Evolutionary conservation across 2,888 invertebrate genomes (phyloP).

Genomic region (Dyspetes luteomarginatus): DNA sequence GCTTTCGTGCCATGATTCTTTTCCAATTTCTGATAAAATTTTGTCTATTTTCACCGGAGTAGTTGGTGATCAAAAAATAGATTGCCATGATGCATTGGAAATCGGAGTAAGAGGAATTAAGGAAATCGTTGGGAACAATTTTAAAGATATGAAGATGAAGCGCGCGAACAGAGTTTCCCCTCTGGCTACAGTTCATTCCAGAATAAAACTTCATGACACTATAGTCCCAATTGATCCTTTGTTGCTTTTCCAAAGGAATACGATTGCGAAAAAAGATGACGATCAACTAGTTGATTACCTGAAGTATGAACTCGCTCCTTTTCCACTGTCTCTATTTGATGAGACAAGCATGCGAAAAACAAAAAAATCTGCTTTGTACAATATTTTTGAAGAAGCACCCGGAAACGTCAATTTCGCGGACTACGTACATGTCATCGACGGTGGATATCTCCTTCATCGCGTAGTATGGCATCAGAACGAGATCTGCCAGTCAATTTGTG

Average conservation of each 20-base stretch:
- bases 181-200: neutral
- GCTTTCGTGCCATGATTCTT: too few species aligned
- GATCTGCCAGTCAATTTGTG: conserved; percentile 39
- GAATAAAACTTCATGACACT: neutral
- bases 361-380: conserved; percentile 32
- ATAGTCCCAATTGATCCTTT: conserved; percentile 8
- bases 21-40: too few species aligned
- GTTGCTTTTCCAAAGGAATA: conserved; percentile 17
- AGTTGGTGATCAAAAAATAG: conserved; percentile 4
- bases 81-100: conserved; percentile 23
- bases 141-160: neutral
- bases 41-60: too few species aligned
- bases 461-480: conserved; percentile 44
- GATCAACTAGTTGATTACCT: conserved; percentile 30
- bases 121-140: conserved; percentile 1
- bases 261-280: neutral
- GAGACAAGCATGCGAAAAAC: too few species aligned
- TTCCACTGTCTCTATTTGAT: too few species aligned
- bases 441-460: conserved; percentile 48
- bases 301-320: too few species aligned
- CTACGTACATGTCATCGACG: conserved; percentile 35
- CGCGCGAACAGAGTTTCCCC: neutral
- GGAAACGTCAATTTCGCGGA: neutral
- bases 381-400: conserved; percentile 21
- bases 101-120: neutral